Evolutionary conservation across 2,888 invertebrate genomes (phyloP), one percentile per base, ranked within the genome.

Genomic region (Pterostichus madidus): DNA sequence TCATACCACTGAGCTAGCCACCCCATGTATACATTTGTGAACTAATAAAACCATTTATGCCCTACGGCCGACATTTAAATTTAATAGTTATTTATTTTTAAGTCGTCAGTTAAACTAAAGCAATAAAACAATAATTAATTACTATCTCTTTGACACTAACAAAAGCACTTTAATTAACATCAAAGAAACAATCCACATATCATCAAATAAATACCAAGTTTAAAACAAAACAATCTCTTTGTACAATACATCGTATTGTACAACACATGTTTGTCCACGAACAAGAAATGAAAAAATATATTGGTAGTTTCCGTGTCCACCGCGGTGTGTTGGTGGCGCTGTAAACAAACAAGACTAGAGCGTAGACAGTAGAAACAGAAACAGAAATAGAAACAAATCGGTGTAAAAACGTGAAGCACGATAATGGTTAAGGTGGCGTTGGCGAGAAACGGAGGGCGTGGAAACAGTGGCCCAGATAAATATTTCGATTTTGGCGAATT

Each of bases 361-460:
- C 1, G 24, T 32, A 31, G n/a, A n/a, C n/a, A n/a, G n/a, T n/a
- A n/a, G n/a, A n/a, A n/a, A n/a, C n/a, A n/a, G n/a, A n/a, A n/a
- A n/a, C n/a, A n/a, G 61, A 64, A 64, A 64, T 11, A 35, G 64
- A 64, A 64, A 64, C 64, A 64, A 64, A 35, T 11, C 32, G 32
- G n/a, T n/a, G 64, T 64, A 32, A 39, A 64, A 64, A 64, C 64
- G 64, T 64, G 35, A 49, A 32, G n/a, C 64, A 35, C 64, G 64
- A 64, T 64, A 64, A 64, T 64, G 64, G 64, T 35, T 13, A 35
- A 32, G 64, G 64, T 64, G 64, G 64, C 64, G 32, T n/a, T 10
- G 7, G 35, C 13, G 32, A 5, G 64, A 32, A 17, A 31, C 59
- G 0, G 49, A 49, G 49, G 13, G n/a, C 49, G 49, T 49, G 49